Base-by-base conservation (phyloP, 2,797 vertebrate genomes). In the Propithecus deckenii region DNA sequence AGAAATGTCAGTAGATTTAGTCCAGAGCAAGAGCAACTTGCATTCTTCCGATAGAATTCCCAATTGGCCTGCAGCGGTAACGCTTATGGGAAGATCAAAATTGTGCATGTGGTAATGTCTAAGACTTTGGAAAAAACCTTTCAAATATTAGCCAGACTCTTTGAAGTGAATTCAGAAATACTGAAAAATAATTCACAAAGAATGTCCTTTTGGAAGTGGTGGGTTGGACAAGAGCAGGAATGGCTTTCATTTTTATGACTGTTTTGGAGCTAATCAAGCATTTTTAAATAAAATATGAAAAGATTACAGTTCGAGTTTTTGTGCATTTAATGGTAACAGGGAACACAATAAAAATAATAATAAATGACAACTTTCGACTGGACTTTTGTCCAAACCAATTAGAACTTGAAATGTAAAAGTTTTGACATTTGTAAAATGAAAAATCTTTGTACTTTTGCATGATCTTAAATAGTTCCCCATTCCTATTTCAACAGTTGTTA, bases 151-250 rank as follows among this genome's bases (percentile, higher is more conserved):
- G 63, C 67, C 61, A 96, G 81, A 93, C 35, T 93, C 81, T 97
- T 96, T 98, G 96, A 97, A 97, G 89, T 96, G 65, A 94, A 86
- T 94, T 96, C 87, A 97, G 79, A 96, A 97, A 95, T 78, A 83
- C 43, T 88, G 80, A 96, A 94, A 97, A 97, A 89, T 94, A 96
- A 95, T 96, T 96, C 89, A 83, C 67, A 90, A 97, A 96, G 96
- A 96, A 97, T 93, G 84, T 50, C 75, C 79, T 94, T 87, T 97
- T 93, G 84, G 75, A 96, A 95, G 38, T 59, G 35, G 75, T 55
- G 52, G 18, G 22, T 95, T 93, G 75, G 91, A 96, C 65, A 88
- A 89, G 35, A 18, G 17, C 71, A 94, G 52, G 48, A 90, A 69
- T 85, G 32, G 65, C 89, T 94, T 97, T 96, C 83, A 94, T 95